phyloP scores from a whole-genome alignment of 2,888 invertebrate genomes.

The Ommatoiulus sabulosus region DNA sequence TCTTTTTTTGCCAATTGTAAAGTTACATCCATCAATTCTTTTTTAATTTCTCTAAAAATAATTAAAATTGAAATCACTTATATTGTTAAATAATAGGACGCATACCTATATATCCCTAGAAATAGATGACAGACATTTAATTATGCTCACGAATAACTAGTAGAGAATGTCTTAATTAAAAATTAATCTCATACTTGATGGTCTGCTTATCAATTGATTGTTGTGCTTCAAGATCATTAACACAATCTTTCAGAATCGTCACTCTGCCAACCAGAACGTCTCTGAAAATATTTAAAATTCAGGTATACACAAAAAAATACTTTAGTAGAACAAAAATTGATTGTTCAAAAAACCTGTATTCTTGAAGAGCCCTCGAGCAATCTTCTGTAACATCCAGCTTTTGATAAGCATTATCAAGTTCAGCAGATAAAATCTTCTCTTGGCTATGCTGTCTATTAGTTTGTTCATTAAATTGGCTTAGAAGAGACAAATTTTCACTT shows the following conservation, averaged over 20 bases:
- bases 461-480: constrained; percentile 42
- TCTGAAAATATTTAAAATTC: constrained; percentile 9
- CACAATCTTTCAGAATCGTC: constrained; percentile 39
- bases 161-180: background rate
- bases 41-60: constrained; percentile 39
- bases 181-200: constrained; percentile 37
- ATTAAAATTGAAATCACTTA: constrained; percentile 18
- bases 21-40: constrained; percentile 4
- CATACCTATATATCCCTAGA: background rate
- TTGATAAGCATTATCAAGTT: constrained; percentile 54
- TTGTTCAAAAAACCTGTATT: constrained; percentile 55
- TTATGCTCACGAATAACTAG: too few species aligned
- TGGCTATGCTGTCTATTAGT: background rate
- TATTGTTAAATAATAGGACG: background rate
- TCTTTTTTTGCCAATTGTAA: constrained; percentile 42
- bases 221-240: constrained; percentile 53
- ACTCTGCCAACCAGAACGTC: constrained; percentile 46
- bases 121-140: background rate
- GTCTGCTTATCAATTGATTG: constrained; percentile 41
- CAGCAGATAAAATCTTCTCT: constrained; percentile 44
- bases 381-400: constrained; percentile 53
- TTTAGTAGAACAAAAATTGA: background rate
- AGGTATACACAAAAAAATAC: background rate
- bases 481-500: constrained; percentile 37
- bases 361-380: constrained; percentile 53